phyloP scores from a whole-genome alignment of 2,888 invertebrate genomes.

The Schrankia costaestrigalis region DNA sequence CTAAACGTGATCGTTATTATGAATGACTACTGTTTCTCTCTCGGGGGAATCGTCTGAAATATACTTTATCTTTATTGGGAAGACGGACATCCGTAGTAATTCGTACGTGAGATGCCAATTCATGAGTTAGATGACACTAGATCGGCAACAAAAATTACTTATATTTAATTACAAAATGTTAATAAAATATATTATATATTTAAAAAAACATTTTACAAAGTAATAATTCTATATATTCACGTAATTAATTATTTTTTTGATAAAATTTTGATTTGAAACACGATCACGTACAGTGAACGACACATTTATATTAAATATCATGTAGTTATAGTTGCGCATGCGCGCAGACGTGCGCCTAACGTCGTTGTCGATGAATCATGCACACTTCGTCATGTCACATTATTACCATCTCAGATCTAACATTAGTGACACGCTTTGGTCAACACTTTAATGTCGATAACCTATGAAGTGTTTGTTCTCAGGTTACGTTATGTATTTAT shows the following conservation, averaged over 20 bases:
- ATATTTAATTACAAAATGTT: no score
- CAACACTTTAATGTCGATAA: slow-evolving; percentile 37
- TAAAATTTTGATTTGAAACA: slow-evolving; percentile 23
- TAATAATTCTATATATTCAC: no score
- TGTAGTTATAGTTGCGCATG: slow-evolving; percentile 38
- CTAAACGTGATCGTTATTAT: no score
- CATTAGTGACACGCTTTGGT: slow-evolving; percentile 39
- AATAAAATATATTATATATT: no score
- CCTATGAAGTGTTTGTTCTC: slow-evolving; percentile 15
- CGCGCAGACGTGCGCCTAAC: slow-evolving; percentile 40
- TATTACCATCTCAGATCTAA: slow-evolving; percentile 65
- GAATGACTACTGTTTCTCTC: background rate
- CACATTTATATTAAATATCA: background rate
- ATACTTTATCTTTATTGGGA: slow-evolving; percentile 14
- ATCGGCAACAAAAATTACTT: no score
- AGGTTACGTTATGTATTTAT: background rate
- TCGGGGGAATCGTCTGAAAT: background rate
- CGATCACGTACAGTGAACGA: slow-evolving; percentile 21
- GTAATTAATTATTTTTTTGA: no score
- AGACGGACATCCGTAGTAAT: slow-evolving; percentile 25
- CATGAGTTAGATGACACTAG: no score
- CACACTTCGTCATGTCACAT: slow-evolving; percentile 64
- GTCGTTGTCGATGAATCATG: slow-evolving; percentile 58
- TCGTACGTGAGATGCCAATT: no score
- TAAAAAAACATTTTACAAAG: no score